These are phyloP conservation scores for Oreamnos americanus DNA, from an alignment of 2,113 vertebrate genomes.

Conservation along the genomic window DNA sequence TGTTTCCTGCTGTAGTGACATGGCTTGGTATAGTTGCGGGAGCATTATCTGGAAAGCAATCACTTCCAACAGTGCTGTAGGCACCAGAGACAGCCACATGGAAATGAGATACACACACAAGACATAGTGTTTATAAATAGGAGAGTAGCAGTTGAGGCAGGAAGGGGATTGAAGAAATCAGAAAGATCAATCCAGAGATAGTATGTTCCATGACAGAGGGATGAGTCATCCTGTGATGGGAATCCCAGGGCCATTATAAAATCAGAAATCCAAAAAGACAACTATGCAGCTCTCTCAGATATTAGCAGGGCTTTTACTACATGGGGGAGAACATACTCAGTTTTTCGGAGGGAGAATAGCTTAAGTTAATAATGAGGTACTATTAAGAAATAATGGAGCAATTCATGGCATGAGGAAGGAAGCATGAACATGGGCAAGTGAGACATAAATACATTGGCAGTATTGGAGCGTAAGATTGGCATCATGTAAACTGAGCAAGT, in stretches of 20 bases:
- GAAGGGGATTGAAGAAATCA: background rate
- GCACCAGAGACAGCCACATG: background rate
- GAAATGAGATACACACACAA: background rate
- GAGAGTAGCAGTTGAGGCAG: background rate
- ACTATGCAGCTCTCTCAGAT: background rate
- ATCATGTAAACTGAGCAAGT: background rate
- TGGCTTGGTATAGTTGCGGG: background rate
- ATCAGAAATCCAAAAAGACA: background rate
- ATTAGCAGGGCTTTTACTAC: background rate
- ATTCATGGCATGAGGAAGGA: background rate
- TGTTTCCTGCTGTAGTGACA: background rate
- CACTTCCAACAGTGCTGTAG: background rate
- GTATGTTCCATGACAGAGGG: background rate
- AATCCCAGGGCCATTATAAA: background rate
- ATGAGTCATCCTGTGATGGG: background rate
- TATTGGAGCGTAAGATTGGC: background rate
- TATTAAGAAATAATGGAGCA: background rate
- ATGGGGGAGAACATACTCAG: background rate
- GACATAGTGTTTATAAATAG: background rate
- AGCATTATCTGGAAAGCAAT: background rate
- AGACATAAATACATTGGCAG: background rate
- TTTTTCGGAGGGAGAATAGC: background rate
- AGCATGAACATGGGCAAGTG: background rate
- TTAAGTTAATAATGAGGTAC: background rate
- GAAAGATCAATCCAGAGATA: background rate